Evolutionary conservation across 2,797 vertebrate genomes (phyloP).

Genomic region (Poeciliopsis turneri): DNA sequence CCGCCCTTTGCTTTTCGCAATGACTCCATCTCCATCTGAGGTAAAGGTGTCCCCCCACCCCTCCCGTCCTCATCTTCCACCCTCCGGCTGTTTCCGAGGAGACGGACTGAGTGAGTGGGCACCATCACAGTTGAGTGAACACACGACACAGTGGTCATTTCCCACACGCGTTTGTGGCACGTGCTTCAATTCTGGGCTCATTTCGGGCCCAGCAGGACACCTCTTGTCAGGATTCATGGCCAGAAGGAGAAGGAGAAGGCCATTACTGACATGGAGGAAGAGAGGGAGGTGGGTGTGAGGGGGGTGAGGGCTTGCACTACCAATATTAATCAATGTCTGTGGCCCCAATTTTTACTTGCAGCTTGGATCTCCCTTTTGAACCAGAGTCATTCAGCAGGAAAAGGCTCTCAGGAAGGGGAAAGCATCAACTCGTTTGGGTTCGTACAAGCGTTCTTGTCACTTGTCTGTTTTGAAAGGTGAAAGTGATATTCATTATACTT

Average conservation of each 20-base stretch:
- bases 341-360: conserved; percentile 89
- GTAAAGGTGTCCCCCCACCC: conserved; percentile 74
- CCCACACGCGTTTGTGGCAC: conserved; percentile 84
- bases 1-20: conserved; percentile 81
- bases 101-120: conserved; percentile 88
- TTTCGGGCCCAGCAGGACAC: conserved; percentile 94
- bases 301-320: conserved; percentile 84
- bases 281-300: no score
- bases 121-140: conserved; percentile 89
- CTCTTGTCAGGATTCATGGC: conserved; percentile 89
- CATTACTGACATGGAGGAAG: conserved; percentile 87
- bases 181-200: conserved; percentile 93
- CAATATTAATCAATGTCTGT: conserved; percentile 97
- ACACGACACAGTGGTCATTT: conserved; percentile 93
- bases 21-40: conserved; percentile 84
- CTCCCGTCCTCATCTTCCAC: conserved; percentile 14
- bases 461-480: conserved; percentile 81
- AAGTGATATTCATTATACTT: conserved; percentile 87
- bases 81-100: conserved; percentile 66
- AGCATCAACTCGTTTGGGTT: conserved; percentile 76
- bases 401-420: conserved; percentile 75
- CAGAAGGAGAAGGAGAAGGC: conserved; percentile 77
- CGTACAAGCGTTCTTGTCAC: conserved; percentile 49
- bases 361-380: conserved; percentile 86
- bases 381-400: conserved; percentile 88